A percentile compares a stretch with the other conserved stretches of the same genome.
phyloP scores from a whole-genome alignment of 2,113 vertebrate genomes.

The Myanophis thanlyinensis region DNA sequence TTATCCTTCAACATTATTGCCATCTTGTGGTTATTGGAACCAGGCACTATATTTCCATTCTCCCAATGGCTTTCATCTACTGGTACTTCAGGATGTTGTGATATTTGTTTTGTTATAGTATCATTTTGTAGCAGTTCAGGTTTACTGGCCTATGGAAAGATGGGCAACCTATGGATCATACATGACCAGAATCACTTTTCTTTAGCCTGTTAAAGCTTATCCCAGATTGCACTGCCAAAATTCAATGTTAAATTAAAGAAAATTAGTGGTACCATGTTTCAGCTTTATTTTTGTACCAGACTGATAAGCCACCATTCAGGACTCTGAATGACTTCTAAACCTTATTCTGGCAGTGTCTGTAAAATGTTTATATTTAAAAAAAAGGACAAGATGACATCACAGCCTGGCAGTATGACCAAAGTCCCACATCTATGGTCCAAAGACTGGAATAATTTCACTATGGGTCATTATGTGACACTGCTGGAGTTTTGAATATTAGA shows the following conservation, averaged over 20 bases:
- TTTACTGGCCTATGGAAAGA: not conserved
- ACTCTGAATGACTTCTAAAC: not conserved
- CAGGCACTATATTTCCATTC: not conserved
- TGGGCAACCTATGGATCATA: not conserved
- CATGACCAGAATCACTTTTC: not conserved
- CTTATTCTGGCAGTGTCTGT: not conserved
- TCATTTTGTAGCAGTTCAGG: not conserved
- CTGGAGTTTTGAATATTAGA: not conserved
- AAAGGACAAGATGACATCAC: not conserved
- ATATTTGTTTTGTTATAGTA: not conserved
- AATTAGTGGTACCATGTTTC: not conserved
- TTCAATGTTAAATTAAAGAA: not conserved
- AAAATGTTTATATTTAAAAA: not conserved
- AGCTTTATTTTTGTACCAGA: not conserved
- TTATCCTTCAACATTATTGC: slow-evolving; percentile 53
- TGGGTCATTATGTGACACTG: not conserved
- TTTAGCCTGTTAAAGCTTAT: not conserved
- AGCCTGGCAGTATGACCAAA: not conserved
- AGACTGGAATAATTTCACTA: not conserved
- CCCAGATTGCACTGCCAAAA: not conserved
- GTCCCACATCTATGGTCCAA: not conserved
- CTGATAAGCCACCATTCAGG: not conserved
- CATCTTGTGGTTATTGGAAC: slow-evolving; percentile 46
- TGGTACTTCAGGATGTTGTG: not conserved
- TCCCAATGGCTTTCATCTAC: not conserved